Evolutionary conservation across 2,888 invertebrate genomes (phyloP).

Genomic region (Caradrina clavipalpis): DNA sequence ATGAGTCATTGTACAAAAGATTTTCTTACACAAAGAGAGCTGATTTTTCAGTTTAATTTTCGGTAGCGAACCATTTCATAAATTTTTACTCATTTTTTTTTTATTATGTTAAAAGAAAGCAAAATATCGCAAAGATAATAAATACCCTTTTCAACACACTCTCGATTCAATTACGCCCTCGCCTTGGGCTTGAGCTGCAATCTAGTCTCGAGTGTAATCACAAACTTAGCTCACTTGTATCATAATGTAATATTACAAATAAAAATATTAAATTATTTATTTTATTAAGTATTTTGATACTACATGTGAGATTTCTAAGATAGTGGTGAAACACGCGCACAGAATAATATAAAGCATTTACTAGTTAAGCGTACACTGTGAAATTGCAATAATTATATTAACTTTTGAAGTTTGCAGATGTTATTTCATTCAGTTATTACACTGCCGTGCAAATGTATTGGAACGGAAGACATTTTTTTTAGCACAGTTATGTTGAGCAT

Average conservation of each 20-base stretch:
- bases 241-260: too few relatives aligned
- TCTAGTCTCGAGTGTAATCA: too few relatives aligned
- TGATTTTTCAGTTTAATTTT: neutral
- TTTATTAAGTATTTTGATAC: neutral
- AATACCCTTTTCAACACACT: too few relatives aligned
- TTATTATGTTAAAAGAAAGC: too few relatives aligned
- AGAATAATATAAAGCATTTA: slow-evolving; percentile 8
- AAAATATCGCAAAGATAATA: neutral
- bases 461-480: slow-evolving; percentile 40
- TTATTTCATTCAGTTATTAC: slow-evolving; percentile 15
- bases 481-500: slow-evolving; percentile 29
- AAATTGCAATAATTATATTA: slow-evolving; percentile 29
- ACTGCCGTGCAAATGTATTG: slow-evolving; percentile 24
- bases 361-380: slow-evolving; percentile 20
- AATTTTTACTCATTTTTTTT: too few relatives aligned
- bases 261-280: too few relatives aligned
- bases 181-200: too few relatives aligned
- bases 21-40: neutral
- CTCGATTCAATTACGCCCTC: too few relatives aligned
- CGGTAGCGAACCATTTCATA: too few relatives aligned
- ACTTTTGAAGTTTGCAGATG: neutral
- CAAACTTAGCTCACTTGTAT: too few relatives aligned
- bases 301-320: slow-evolving; percentile 8
- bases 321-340: slow-evolving; percentile 48
- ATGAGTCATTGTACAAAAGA: too few relatives aligned